Evolutionary conservation across 92 coral and sea anemone genomes (phyloP), one percentile per base, ranked within the genome.

Genomic region (Desmophyllum pertusum): DNA sequence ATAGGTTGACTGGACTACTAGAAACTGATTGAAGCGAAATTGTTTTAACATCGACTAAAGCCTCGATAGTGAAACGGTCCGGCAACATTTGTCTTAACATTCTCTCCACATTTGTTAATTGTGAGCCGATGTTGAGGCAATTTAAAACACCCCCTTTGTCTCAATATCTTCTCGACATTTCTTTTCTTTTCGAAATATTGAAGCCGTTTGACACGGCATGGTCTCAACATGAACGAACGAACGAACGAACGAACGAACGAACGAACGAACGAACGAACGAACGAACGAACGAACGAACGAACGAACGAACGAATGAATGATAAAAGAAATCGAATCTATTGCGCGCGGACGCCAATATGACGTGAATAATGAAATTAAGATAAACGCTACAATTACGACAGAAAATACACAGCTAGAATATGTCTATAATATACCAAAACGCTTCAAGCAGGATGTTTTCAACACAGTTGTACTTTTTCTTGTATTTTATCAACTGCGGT

Each of bases 401-500:
- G 11, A 19, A 37, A 35, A 5, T 5, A 4, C 42, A 21, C 73
- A 35, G 13, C 11, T 67, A 2, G 13, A 38, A 19, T 67, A n/a
- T 36, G 27, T 17, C 73, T 25, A 15, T 4, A 29, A 33, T 7
- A 67, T 5, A 67, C 3, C 1, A 23, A 37, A 27, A 30, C 13
- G 29, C 5, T 19, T 66, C 27, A 30, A 40, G 14, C 43, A 80
- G 17, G 30, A 80, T 80, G 40, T 14, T 68, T 37, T 50, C 84
- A 68, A 21, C 27, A n/a, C 35, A 68, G 18, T 2, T 80, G 13
- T 69, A 19, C 15, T 37, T 33, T 38, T 51, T 69, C 27, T 50
- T 80, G 62, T 66, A 70, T 59, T 68, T 68, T 38, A 31, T 68
- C 40, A 80, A 66, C 15, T 80, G 84, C 29, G 64, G 84, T 31